Evolutionary conservation across 1,140 invertebrate species (phyloP).

Genomic region (Pogonomyrmex barbatus): DNA sequence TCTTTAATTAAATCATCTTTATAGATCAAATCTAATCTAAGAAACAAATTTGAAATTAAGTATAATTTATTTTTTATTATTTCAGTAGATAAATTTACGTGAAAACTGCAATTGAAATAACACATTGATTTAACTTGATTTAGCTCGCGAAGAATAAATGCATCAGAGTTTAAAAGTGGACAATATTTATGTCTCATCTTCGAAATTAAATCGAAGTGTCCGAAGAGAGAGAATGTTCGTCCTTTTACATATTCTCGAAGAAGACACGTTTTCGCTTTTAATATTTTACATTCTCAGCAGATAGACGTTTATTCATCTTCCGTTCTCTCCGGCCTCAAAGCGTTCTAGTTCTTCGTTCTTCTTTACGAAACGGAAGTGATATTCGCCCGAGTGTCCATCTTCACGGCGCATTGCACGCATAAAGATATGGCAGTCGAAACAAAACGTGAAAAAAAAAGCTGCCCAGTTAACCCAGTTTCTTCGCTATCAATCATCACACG

Average conservation of each 20-base stretch:
- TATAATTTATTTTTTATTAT: not conserved
- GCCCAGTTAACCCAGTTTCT: conserved; percentile 65
- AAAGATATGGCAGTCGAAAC: conserved; percentile 47
- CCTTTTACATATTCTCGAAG: not conserved
- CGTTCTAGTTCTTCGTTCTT: conserved; percentile 17
- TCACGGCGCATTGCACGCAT: conserved; percentile 2
- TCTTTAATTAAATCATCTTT: too few species aligned
- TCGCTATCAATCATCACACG: conserved; percentile 68
- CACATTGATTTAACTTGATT: not conserved
- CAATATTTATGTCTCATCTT: conserved; percentile 1
- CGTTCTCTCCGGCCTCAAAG: conserved; percentile 24
- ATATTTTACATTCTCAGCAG: not conserved
- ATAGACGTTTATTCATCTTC: conserved; percentile 37
- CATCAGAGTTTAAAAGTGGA: not conserved
- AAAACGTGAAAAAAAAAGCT: conserved; percentile 50
- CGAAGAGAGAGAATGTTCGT: not conserved
- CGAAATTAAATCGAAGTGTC: not conserved
- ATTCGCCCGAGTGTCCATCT: conserved; percentile 20
- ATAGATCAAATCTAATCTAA: too few species aligned
- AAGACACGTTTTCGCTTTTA: conserved; percentile 49
- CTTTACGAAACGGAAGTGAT: conserved; percentile 5
- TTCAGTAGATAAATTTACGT: not conserved
- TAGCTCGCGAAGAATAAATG: not conserved
- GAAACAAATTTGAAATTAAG: too few species aligned
- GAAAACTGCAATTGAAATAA: not conserved